These are phyloP conservation scores for Schizothorax lantsangensis DNA, from an alignment of 2,797 vertebrate genomes.

Conservation along the genomic window DNA sequence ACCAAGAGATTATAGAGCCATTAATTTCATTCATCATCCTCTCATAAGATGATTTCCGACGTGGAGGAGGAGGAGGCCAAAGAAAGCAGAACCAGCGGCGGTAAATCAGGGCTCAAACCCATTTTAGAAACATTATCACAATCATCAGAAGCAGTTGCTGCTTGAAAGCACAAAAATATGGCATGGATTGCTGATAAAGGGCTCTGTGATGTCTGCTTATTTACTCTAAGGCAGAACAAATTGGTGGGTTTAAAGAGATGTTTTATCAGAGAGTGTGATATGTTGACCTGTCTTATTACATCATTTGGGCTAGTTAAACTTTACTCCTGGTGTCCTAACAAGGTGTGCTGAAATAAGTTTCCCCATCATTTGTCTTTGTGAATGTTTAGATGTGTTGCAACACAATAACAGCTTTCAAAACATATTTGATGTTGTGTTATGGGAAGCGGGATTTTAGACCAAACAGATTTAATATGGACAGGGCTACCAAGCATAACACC, in stretches of 20 bases:
- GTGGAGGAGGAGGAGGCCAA: conserved; percentile 23
- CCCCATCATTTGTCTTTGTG: neutral
- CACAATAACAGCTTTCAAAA: neutral
- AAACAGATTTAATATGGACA: neutral
- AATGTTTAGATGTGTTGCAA: neutral
- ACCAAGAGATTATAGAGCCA: conserved; percentile 52
- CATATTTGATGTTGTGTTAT: neutral
- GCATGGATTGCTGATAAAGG: neutral
- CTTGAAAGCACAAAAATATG: neutral
- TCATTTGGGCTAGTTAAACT: neutral
- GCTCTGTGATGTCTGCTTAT: neutral
- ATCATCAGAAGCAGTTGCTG: conserved; percentile 25
- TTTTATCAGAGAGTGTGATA: neutral
- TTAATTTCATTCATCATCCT: conserved; percentile 54
- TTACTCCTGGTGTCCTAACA: neutral
- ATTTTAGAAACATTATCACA: conserved; percentile 24
- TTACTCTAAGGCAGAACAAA: neutral
- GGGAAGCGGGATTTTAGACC: neutral
- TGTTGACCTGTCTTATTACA: neutral
- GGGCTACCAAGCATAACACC: neutral
- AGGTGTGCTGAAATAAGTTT: neutral
- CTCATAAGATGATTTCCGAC: conserved; percentile 48
- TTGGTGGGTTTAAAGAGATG: neutral
- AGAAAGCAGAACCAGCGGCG: conserved; percentile 25
- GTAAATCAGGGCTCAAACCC: conserved; percentile 42